These are phyloP conservation scores for Meiosimyza decipiens DNA, from an alignment of 2,888 invertebrate species.

Conservation along the genomic window DNA sequence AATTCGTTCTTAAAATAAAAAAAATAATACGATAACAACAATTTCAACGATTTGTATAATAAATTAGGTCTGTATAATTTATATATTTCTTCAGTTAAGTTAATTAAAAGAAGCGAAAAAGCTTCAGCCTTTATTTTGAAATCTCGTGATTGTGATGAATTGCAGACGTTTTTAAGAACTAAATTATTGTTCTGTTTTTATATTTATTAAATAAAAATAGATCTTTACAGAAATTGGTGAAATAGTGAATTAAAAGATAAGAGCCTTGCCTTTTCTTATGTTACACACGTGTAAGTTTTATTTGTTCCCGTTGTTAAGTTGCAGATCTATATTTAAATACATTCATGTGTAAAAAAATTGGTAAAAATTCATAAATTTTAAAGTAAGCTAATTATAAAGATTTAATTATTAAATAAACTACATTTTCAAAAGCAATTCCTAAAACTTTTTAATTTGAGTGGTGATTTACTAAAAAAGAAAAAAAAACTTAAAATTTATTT, in stretches of 20 bases:
- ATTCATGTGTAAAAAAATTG: slow-evolving; percentile 31
- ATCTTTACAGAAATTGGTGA: background rate
- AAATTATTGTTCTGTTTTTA: slow-evolving; percentile 12
- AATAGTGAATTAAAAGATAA: background rate
- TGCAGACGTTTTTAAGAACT: slow-evolving; percentile 7
- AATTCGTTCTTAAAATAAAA: too few species aligned
- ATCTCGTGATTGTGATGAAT: slow-evolving; percentile 23
- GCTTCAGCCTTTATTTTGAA: slow-evolving; percentile 12
- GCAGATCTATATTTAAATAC: slow-evolving; percentile 20
- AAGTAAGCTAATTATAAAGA: slow-evolving; percentile 20
- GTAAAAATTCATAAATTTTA: slow-evolving; percentile 27
- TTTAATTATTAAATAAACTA: slow-evolving; percentile 23
- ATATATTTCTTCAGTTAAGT: too few species aligned
- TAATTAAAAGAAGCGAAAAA: slow-evolving; percentile 37
- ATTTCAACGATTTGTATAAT: too few species aligned
- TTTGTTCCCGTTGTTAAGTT: background rate
- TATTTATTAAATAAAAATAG: background rate
- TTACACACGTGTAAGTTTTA: too few species aligned
- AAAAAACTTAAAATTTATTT: slow-evolving; percentile 4
- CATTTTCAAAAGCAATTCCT: slow-evolving; percentile 7
- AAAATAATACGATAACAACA: too few species aligned
- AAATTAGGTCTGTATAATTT: too few species aligned
- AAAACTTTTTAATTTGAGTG: background rate
- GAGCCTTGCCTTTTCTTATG: too few species aligned
- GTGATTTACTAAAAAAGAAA: background rate